Evolutionary conservation across 2,888 invertebrate species (phyloP).

Genomic region (Oscheius sp.): DNA sequence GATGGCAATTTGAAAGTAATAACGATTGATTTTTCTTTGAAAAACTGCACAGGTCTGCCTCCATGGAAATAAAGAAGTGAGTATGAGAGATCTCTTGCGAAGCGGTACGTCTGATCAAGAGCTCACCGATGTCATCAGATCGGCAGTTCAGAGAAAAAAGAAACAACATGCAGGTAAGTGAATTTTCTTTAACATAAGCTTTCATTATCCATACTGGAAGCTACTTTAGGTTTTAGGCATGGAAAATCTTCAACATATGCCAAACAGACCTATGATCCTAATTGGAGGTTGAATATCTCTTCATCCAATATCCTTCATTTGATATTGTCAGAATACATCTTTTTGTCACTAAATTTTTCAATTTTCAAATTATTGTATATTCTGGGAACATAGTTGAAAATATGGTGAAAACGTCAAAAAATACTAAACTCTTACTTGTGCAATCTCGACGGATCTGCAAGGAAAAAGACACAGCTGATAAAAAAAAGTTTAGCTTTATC

Average conservation of each 20-base stretch:
- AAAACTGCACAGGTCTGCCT: slow-evolving; percentile 80
- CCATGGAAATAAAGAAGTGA: slow-evolving; percentile 92
- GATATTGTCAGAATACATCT: too few species aligned
- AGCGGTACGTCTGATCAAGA: slow-evolving; percentile 79
- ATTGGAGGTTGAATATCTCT: slow-evolving; percentile 83
- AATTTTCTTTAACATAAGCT: not conserved
- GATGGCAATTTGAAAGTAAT: slow-evolving; percentile 91
- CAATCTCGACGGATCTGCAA: too few species aligned
- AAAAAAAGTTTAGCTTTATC: too few species aligned
- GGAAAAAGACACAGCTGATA: too few species aligned
- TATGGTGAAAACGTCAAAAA: too few species aligned
- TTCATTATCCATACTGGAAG: too few species aligned
- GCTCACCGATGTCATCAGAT: slow-evolving; percentile 80
- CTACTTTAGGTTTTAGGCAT: slow-evolving; percentile 83
- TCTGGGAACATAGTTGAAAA: too few species aligned
- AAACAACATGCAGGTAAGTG: slow-evolving; percentile 89
- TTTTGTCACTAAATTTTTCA: too few species aligned
- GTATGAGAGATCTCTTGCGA: slow-evolving; percentile 87
- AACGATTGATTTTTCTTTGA: not conserved
- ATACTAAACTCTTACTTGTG: too few species aligned
- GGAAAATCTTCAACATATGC: slow-evolving; percentile 89
- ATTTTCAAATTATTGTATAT: too few species aligned
- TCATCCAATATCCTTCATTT: too few species aligned
- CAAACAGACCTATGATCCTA: slow-evolving; percentile 98
- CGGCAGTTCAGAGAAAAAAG: slow-evolving; percentile 86